Evolutionary conservation across 2,888 invertebrate species (phyloP).

Genomic region (Thysanoteuthis rhombus): DNA sequence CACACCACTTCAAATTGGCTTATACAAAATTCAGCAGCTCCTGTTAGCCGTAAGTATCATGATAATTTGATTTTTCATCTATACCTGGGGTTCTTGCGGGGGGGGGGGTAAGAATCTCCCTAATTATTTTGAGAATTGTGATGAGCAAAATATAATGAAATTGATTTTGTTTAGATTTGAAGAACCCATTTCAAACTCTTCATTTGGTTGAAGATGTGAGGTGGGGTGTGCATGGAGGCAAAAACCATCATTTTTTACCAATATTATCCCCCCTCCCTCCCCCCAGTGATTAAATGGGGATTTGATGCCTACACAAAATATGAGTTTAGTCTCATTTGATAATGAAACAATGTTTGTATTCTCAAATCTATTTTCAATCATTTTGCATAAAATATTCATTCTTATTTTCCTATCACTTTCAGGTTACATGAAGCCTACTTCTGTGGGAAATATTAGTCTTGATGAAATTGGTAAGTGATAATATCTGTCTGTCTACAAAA

Average conservation of each 20-base stretch:
- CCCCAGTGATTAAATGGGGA: too few relatives aligned
- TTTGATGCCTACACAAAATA: not conserved
- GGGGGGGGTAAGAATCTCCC: too few relatives aligned
- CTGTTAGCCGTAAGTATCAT: slow-evolving; percentile 22
- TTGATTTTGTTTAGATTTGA: too few relatives aligned
- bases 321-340: not conserved
- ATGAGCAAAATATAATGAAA: too few relatives aligned
- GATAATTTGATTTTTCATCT: not conserved
- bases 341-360: not conserved
- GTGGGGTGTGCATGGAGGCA: too few relatives aligned
- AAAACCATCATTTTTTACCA: too few relatives aligned
- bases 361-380: not conserved
- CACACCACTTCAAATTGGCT: slow-evolving; percentile 22
- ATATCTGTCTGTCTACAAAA: not conserved
- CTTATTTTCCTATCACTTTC: not conserved
- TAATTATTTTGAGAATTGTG: too few relatives aligned
- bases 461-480: slow-evolving; percentile 14
- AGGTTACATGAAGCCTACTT: not conserved
- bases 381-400: not conserved
- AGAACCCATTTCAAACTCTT: too few relatives aligned
- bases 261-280: too few relatives aligned
- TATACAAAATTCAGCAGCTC: not conserved
- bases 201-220: too few relatives aligned
- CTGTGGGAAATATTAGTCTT: slow-evolving; percentile 22
- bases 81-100: too few relatives aligned